These are phyloP conservation scores for Chaenodraco wilsoni DNA, from an alignment of 2,797 vertebrate species.

Conservation along the genomic window DNA sequence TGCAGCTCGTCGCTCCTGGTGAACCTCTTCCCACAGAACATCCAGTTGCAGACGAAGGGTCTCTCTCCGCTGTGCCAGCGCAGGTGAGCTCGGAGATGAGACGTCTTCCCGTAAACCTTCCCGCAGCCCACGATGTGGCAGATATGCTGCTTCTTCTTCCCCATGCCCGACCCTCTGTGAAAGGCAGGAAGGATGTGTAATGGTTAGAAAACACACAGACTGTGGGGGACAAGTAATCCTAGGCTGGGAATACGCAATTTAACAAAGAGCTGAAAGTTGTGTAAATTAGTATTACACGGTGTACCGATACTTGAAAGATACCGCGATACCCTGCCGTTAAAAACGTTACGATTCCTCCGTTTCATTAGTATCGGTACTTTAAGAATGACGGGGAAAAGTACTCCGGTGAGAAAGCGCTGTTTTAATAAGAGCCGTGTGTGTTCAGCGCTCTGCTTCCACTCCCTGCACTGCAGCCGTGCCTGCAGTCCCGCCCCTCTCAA, in stretches of 20 bases:
- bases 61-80: constrained; percentile 99
- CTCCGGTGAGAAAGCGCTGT: too few species aligned
- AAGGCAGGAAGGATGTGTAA: background rate
- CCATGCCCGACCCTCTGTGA: constrained; percentile 92
- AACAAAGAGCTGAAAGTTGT: background rate
- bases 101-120: constrained; percentile 94
- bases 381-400: too few species aligned
- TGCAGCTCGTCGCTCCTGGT: constrained; percentile 98
- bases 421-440: too few species aligned
- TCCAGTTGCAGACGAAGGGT: constrained; percentile 98
- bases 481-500: too few species aligned
- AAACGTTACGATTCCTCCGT: too few species aligned
- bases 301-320: too few species aligned
- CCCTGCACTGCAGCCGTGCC: too few species aligned
- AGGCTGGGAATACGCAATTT: background rate
- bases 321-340: too few species aligned
- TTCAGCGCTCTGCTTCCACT: too few species aligned
- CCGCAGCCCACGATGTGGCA: constrained; percentile 94
- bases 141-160: constrained; percentile 97
- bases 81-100: constrained; percentile 96
- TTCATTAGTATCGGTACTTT: too few species aligned
- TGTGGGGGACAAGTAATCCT: background rate
- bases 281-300: too few species aligned
- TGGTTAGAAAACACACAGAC: background rate
- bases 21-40: constrained; percentile 98